Base-by-base conservation (phyloP, 2,888 invertebrate genomes). In the Melolontha melolontha region DNA sequence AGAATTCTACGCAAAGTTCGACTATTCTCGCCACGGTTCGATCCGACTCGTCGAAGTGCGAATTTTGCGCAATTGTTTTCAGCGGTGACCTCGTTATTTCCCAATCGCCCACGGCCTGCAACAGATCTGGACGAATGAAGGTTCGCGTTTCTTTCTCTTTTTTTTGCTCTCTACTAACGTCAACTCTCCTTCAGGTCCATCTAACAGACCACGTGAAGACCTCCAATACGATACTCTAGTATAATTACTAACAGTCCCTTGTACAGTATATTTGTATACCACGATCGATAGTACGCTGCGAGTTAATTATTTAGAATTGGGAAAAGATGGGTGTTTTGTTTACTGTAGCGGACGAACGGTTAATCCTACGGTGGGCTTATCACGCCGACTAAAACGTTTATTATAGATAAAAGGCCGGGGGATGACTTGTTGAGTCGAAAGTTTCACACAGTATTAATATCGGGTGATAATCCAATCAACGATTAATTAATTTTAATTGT, bases 51-150 rank as follows among this genome's bases (percentile, higher is more conserved):
- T 50, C 44, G 63, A 71, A 63, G 66, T 68, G 65, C 68, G 67
- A 71, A 66, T 64, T 71, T 75, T 72, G 72, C 70, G 73, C 73
- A 71, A 72, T 74, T 72, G 70, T 72, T 74, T 72, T 69, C 73
- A 59, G 14, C 59, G 72, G 42, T 75, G 75, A 75, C 75, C 75
- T 72, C 72, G 73, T 75, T 75, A 72, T 66, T 66, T 22, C 49
- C 22, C 57, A 57, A 66, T 66, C 16, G 29, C 29, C 5, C 16
- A 7, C 34, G 29, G 44, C 27, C 44, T 7, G 12, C 16, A 59
- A 12, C 29, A 11, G 44, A 29, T 44, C 44, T 29, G 44, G 7
- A 8, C 27, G 14, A 16, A 17, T 27, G n/a, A 39, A 27, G 22
- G 27, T 27, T 5, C 59, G 22, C 22, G 22, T 22, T 22, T 22